Base-by-base conservation (phyloP, 53 echinoderm and acorn worm genomes). In the Patiria pectinifera region DNA sequence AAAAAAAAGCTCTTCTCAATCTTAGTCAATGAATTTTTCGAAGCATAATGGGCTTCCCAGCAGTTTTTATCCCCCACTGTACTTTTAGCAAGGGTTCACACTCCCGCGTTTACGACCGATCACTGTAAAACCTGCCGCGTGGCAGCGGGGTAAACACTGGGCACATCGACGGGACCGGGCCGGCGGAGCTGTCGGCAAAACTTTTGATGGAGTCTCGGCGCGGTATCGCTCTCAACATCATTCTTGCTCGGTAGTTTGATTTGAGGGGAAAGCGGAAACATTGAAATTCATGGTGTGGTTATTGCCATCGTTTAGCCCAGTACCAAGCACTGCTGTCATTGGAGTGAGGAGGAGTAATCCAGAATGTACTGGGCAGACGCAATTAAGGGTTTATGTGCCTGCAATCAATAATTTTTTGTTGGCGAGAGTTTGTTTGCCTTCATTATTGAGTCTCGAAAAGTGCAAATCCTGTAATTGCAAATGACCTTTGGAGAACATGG, bases 71-170 rank as follows among this genome's bases (percentile, higher is more conserved):
- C 21, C 25, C n/a, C 46, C 44, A 48, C 26, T 48, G 86, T 72
- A 86, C 86, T 86, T 75, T 85, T 48, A 13, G 14, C 48, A 4
- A 24, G 86, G 49, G 86, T 74, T 86, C 86, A 46, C 71, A 7
- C 35, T 24, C 25, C 25, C 48, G n/a, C n/a, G 23, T 21, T 45
- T 71, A 75, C 48, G 72, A 48, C 49, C 49, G n/a, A n/a, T n/a
- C n/a, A 15, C 58, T 26, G 86, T 86, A 86, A n/a, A 86, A 86
- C 75, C 75, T 75, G 72, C 47, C n/a, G 43, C 25, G 3, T 63
- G 16, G 11, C 62, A 35, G 26, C 85, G 45, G 44, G n/a, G 45
- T 85, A 85, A 85, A 69, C 85, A 85, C 85, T 22, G 18, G 74
- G 18, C 22, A 74, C n/a, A 74, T n/a, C 24, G 74, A 21, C 85